Base-by-base conservation (phyloP, 2,888 invertebrate species). In the Macrophya annulata region DNA sequence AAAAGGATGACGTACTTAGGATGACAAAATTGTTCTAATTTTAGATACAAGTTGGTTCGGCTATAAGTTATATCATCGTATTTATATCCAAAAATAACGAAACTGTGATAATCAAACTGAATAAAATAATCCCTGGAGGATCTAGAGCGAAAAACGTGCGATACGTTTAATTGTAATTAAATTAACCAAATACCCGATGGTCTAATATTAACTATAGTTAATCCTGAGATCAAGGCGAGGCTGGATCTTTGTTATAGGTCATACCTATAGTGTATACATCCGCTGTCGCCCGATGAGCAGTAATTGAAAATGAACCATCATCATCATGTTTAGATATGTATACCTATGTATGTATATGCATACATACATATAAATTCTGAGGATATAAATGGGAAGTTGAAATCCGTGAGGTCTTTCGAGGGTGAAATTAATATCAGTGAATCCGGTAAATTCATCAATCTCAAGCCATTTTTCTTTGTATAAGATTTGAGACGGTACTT, bases 51-150 rank as follows among this genome's bases (percentile, higher is more conserved):
- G 40, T 43, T n/a, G 9, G 40, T 43, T n/a, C 4, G 15, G 6
- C 68, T 31, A 31, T 31, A 48, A 48, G 48, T 6, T 51, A 51
- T 51, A 51, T 6, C 51, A 0, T n/a, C 8, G 8, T 6, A 55
- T 55, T n/a, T 55, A 55, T 55, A n/a, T 55, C n/a, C n/a, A 55
- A 1, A 55, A 55, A n/a, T 55, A 72, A 72, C 71, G 21, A 72
- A 62, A 62, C 62, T 12, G 21, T 10, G 62, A 62, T 62, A 25
- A 25, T 62, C 4, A 25, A 4, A 21, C 4, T 25, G 4, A 62
- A 62, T 62, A 21, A 12, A 62, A 25, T 62, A 12, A 62, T 10
- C 62, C 25, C 62, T 4, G 62, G 62, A 3, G 62, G 62, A 62
- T 21, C 21, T 12, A 6, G 25, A 25, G 62, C 25, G 62, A 62